Evolutionary conservation across 2,888 invertebrate genomes (phyloP).

Genomic region (Homarus gammarus): DNA sequence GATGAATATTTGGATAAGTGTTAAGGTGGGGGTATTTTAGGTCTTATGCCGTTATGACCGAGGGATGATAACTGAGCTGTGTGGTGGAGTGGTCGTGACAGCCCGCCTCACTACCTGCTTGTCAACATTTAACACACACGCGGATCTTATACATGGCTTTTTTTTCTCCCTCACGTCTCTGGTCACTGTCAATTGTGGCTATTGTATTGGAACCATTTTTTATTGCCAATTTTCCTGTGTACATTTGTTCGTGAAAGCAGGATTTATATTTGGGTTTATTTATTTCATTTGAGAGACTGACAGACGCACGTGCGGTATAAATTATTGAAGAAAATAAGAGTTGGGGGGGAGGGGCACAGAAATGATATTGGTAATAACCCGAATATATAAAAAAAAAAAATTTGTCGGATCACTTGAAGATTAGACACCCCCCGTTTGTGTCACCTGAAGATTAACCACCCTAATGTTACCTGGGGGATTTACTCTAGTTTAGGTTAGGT

Average conservation of each 20-base stretch:
- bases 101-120: neutral
- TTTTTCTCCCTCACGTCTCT: neutral
- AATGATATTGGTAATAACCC: too few species aligned
- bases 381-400: too few species aligned
- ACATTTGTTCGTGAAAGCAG: neutral
- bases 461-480: too few species aligned
- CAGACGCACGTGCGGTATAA: too few species aligned
- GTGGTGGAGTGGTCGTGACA: neutral
- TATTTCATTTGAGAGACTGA: too few species aligned
- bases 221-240: neutral
- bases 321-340: too few species aligned
- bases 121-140: conserved; percentile 14
- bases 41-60: neutral
- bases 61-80: neutral
- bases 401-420: too few species aligned
- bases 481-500: too few species aligned
- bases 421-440: too few species aligned
- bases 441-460: too few species aligned
- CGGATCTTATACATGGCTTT: conserved; percentile 11
- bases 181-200: neutral
- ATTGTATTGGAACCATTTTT: neutral
- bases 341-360: too few species aligned
- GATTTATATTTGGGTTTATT: neutral
- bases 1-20: conserved; percentile 29
- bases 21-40: neutral